A percentile compares a stretch with the other conserved stretches of the same genome.
These are phyloP conservation scores for Tipula confusa DNA, from an alignment of 2,888 invertebrate species.

Conservation along the genomic window DNA sequence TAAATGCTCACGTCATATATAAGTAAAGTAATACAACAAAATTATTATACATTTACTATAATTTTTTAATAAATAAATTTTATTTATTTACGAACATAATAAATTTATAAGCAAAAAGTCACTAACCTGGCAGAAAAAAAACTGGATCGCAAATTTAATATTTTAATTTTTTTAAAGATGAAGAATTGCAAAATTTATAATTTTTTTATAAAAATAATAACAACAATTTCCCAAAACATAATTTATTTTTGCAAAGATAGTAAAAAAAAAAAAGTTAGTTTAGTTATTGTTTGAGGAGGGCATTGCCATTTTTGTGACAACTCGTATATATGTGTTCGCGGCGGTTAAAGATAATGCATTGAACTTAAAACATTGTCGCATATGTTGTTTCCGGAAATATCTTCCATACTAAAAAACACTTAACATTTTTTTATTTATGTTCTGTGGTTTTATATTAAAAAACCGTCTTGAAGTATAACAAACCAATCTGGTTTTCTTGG, in stretches of 20 bases:
- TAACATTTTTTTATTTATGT: not conserved
- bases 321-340: not conserved
- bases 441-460: not conserved
- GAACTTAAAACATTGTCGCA: not conserved
- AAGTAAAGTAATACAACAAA: not conserved
- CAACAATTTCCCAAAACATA: not conserved
- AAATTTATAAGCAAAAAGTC: not conserved
- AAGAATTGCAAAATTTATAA: constrained; percentile 17
- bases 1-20: not conserved
- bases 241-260: not conserved
- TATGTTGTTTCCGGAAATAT: constrained; percentile 3
- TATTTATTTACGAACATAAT: not conserved
- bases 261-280: not conserved
- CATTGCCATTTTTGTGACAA: not conserved
- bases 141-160: not conserved
- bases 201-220: not conserved
- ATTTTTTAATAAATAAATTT: not conserved
- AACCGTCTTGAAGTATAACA: not conserved
- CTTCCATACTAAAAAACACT: constrained; percentile 4
- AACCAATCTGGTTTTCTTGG: constrained; percentile 4
- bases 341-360: not conserved
- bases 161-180: not conserved
- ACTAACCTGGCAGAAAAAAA: not conserved
- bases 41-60: not conserved
- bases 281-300: not conserved